Evolutionary conservation across 2,113 vertebrate genomes (phyloP), one percentile per base, ranked within the genome.

Genomic region (Oncorhynchus kisutch): DNA sequence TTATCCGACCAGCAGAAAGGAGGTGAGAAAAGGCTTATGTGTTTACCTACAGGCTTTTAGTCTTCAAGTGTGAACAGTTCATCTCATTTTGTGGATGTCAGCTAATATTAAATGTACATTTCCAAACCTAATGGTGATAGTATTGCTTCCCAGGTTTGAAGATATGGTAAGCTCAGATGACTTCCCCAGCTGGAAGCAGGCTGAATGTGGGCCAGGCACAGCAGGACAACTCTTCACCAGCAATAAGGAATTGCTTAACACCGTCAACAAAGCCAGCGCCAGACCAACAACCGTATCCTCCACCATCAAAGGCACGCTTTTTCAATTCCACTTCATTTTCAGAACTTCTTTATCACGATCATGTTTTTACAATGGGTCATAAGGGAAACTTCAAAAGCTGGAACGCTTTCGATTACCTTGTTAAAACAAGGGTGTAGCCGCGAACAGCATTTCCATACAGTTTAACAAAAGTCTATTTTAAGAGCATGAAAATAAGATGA

Each of bases 21-120:
- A 86, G 90, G 96, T 96, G 86, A 84, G 78, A 1, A 71, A 49
- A 8, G 25, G 6, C 60, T 22, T 64, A n/a, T 3, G 16, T 8
- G 59, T 62, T n/a, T 62, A 62, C 18, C 59, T 62, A 22, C 8
- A 5, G n/a, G 1, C 7, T 5, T n/a, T 16, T 62, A 22, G 22
- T 62, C 18, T 62, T n/a, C 5, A 62, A 11, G n/a, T 67, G 65
- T 67, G 65, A 13, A 25, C 1, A 24, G n/a, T 62, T 62, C 2
- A 11, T 22, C n/a, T 62, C 4, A 22, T 27, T 13, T 22, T 5
- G 20, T 65, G 34, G n/a, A 3, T 20, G 13, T n/a, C 34, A 25
- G 22, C 22, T 18, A 54, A 18, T 54, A 18, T 16, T 18, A 2
- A 2, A 54, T 54, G 13, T 18, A 54, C 51, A 54, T 54, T 54